Evolutionary conservation across 2,113 vertebrate genomes (phyloP).

Genomic region (Rousettus leschenaultii): DNA sequence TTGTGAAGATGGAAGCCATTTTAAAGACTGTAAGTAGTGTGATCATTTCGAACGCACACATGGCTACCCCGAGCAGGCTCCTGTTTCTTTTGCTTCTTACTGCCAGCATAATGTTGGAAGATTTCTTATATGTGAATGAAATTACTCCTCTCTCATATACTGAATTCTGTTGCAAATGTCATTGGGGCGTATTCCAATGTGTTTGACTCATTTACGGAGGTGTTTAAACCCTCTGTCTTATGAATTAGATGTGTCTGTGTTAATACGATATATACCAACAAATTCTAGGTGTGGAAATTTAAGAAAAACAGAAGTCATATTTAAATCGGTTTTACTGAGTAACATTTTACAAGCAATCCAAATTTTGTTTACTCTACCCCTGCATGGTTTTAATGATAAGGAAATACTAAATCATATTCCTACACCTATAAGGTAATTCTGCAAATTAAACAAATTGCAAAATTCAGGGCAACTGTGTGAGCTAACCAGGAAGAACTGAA

Average conservation of each 20-base stretch:
- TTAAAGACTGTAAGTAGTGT: conserved; percentile 50
- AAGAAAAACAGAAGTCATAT: conserved; percentile 21
- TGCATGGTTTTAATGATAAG: background rate
- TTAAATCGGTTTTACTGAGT: background rate
- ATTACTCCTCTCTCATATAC: background rate
- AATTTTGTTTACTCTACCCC: background rate
- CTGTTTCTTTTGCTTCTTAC: conserved; percentile 41
- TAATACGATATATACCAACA: background rate
- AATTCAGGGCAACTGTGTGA: background rate
- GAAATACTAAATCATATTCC: background rate
- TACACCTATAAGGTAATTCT: background rate
- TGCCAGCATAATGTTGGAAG: conserved; percentile 40
- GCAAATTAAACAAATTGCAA: background rate
- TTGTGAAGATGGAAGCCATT: conserved; percentile 48
- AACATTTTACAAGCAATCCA: background rate
- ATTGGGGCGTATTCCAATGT: background rate
- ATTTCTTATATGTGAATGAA: background rate
- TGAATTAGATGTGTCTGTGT: background rate
- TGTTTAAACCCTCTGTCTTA: background rate
- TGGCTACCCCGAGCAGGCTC: background rate
- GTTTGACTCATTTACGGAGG: background rate
- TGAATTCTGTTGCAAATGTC: background rate
- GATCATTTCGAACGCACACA: conserved; percentile 37
- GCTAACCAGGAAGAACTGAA: conserved; percentile 2
- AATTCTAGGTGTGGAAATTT: background rate